Evolutionary conservation across 1,140 invertebrate species (phyloP), one percentile per base, ranked within the genome.

Genomic region (Hesperophylax magnus): DNA sequence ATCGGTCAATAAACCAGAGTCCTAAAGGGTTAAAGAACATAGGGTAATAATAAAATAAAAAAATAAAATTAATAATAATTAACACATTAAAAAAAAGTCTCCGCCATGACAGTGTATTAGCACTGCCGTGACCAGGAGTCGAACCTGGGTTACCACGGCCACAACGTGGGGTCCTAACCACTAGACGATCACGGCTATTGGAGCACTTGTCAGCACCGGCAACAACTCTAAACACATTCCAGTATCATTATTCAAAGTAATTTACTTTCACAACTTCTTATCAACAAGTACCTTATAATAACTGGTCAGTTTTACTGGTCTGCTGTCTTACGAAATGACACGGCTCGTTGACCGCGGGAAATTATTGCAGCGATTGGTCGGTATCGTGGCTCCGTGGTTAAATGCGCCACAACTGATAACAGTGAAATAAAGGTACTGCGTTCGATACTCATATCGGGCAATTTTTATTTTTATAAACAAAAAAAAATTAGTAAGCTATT

Each of bases 131-230:
- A 95, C 94, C 94, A 94, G 94, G 94, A 95, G 94, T 95, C 94
- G 94, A 93, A 93, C 92, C 94, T 94, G 94, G 94, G 94, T 95
- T 95, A 93, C 93, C 93, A 93, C 94, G 94, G 94, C 94, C 94
- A 95, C 94, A 95, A 95, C 94, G 94, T 93, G 93, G 93, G 92
- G 94, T 95, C 93, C 94, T 95, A 94, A 93, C 93, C 93, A 93
- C 93, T 93, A 93, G 91, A 93, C 92, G 91, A 93, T 93, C 94
- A 95, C 93, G 93, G 94, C 94, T 90, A 87, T 81, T 56, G 85
- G 84, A 87, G 85, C 80, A 24, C 53, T 34, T 77, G 24, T 1
- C 31, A 14, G 20, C 7, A 47, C 17, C 58, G 75, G 3, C 56
- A 17, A 22, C 17, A 77, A 61, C 20, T 60, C 7, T 5, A 11